Base-by-base conservation (phyloP, 2,113 vertebrate species). In the Epinephelus fuscoguttatus region DNA sequence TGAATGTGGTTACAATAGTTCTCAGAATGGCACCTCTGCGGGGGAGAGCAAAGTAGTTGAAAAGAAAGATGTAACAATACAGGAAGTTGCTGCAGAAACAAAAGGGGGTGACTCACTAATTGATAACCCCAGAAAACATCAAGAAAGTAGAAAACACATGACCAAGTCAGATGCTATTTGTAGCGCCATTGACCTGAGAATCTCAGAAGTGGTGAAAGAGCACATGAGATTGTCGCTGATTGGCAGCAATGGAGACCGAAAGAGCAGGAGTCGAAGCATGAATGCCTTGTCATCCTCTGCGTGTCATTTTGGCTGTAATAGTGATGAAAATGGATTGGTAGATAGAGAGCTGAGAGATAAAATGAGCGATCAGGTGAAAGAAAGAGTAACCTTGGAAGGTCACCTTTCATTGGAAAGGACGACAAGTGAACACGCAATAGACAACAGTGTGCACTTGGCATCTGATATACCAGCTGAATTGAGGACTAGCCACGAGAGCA, bases 141-240 rank as follows among this genome's bases (percentile, higher is more conserved):
- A 80, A 45, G 89, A 86, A 75, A 73, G 21, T 59, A 57, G 57
- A 64, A 84, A 87, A 27, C 85, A 88, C 66, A 2, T 37, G 2
- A 77, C 80, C 68, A 92, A 81, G 50, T 91, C 88, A 6, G 86
- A 92, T 45, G 89, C 85, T 17, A 93, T 90, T 66, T 91, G 88
- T 57, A 89, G 78, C 13, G 88, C 93, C 47, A 93, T 95, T 83
- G 94, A 95, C 88, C 84, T 93, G 56, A 94, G 94, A 70, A 96
- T 96, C 69, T 94, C 95, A 25, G 91, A 95, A 85, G 92, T 95
- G 70, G 94, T 96, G 27, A 92, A 94, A 70, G 93, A 95, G 77
- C 93, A 94, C 27, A 68, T 93, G 62, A 88, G 69, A n/a, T 27
- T 84, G 76, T 91, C 91, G 33, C 3, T 89, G 68, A 56, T 50